Conservation (phyloP, 30 jellyfish, hydroid and myxozoan species). For the Rhopilema esculentum region DNA sequence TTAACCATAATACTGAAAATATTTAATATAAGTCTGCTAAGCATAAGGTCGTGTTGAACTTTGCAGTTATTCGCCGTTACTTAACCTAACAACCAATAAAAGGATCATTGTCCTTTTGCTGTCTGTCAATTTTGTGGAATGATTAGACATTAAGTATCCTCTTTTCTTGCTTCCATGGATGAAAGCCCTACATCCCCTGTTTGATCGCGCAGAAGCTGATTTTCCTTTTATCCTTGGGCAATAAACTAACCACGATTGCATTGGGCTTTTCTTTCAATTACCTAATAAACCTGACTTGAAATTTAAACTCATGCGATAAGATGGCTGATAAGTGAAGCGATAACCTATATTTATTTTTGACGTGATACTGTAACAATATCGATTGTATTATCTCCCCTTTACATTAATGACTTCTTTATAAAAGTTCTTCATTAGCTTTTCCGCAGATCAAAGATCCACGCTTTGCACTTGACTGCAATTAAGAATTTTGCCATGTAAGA, state of each 20-base stretch:
- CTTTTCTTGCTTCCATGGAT: no score
- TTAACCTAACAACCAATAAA: neutral
- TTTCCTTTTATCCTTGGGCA: no score
- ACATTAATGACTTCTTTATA: neutral
- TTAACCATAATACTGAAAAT: neutral
- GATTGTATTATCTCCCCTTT: neutral
- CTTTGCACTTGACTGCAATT: neutral
- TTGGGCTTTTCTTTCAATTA: neutral
- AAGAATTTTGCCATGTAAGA: neutral
- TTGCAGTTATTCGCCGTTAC: neutral
- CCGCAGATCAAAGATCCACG: neutral
- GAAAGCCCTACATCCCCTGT: no score
- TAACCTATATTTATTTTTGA: neutral
- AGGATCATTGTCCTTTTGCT: neutral
- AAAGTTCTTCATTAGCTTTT: neutral
- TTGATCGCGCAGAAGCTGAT: no score
- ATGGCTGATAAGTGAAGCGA: neutral
- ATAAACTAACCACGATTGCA: no score
- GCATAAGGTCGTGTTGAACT: neutral
- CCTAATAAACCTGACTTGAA: neutral
- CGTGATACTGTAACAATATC: neutral
- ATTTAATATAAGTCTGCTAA: neutral
- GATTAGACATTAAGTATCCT: no score
- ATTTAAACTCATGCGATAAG: neutral
- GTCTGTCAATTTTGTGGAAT: neutral